phyloP scores from a whole-genome alignment of 2,113 vertebrate species.

The Cynoglossus semilaevis region DNA sequence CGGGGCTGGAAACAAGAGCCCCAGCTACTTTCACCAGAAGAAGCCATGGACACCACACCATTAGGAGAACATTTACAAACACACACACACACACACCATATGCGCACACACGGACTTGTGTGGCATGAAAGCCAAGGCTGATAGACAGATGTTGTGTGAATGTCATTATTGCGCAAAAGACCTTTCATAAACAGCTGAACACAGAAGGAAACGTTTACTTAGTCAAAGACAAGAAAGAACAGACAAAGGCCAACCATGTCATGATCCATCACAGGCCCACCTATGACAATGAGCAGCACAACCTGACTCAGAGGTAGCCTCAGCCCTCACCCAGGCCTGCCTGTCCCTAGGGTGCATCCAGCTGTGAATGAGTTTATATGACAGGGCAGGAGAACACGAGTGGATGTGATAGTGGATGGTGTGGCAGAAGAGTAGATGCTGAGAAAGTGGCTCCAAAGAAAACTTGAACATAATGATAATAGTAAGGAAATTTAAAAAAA shows the following conservation, averaged over 20 bases:
- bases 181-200: slow-evolving; percentile 55
- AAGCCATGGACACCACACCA: slow-evolving; percentile 31
- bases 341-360: slow-evolving; percentile 11
- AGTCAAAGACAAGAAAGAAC: slow-evolving; percentile 68
- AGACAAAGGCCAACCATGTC: slow-evolving; percentile 57
- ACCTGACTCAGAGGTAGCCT: slow-evolving; percentile 42
- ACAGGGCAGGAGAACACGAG: not conserved
- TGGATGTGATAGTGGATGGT: too few relatives aligned
- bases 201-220: slow-evolving; percentile 72
- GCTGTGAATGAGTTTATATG: not conserved
- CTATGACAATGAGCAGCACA: slow-evolving; percentile 50
- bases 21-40: slow-evolving; percentile 34
- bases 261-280: slow-evolving; percentile 59
- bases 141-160: slow-evolving; percentile 61
- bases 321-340: slow-evolving; percentile 34
- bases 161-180: slow-evolving; percentile 58
- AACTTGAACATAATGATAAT: slow-evolving; percentile 15
- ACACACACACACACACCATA: slow-evolving; percentile 2
- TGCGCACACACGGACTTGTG: slow-evolving; percentile 21
- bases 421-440: not conserved
- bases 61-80: not conserved
- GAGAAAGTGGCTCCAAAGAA: slow-evolving; percentile 7
- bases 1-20: slow-evolving; percentile 12
- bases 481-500: not conserved
- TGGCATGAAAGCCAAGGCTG: slow-evolving; percentile 42